phyloP scores from a whole-genome alignment of 2,113 vertebrate genomes.

The human (Homo sapiens) region GRCh38 chr7:122027501-122028000 shows the following conservation, averaged over 20 bases:
- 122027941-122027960: background rate
- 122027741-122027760: slow-evolving; percentile 76
- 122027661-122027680: slow-evolving; percentile 82
- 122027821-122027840: slow-evolving; percentile 75
- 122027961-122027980: background rate
- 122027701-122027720: slow-evolving; percentile 74
- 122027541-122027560: slow-evolving; percentile 68
- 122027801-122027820: slow-evolving; percentile 68
- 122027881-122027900: slow-evolving; percentile 52
- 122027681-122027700: slow-evolving; percentile 72
- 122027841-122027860: slow-evolving; percentile 69
- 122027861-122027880: slow-evolving; percentile 62
- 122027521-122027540: slow-evolving; percentile 57
- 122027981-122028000: background rate
- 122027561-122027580: slow-evolving; percentile 50
- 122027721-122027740: slow-evolving; percentile 72
- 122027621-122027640: slow-evolving; percentile 74
- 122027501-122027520: slow-evolving; percentile 42
- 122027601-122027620: slow-evolving; percentile 74
- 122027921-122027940: slow-evolving; percentile 21
- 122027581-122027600: slow-evolving; percentile 62
- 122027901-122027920: slow-evolving; percentile 41
- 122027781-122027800: slow-evolving; percentile 73
- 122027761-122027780: slow-evolving; percentile 79
- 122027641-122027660: slow-evolving; percentile 77